Base-by-base conservation (phyloP, 2,797 vertebrate species). In the Schizopygopsis pylzovi region DNA sequence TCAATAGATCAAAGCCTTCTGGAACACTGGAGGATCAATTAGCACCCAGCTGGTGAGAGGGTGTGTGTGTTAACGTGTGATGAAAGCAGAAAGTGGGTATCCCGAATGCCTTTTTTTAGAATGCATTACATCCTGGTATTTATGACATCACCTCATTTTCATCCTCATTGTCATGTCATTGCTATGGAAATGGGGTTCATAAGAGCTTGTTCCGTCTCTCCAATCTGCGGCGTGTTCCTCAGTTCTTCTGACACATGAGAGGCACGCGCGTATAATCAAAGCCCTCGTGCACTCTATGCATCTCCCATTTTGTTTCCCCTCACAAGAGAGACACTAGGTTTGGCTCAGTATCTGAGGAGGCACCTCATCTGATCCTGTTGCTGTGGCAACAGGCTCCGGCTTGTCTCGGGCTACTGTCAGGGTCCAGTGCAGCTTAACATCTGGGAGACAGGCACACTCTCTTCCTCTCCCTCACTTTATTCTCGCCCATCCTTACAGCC, bases 341-440 rank as follows among this genome's bases (percentile, higher is more conserved):
- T 87, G 71, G 85, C 87, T 88, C 70, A n/a, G 76, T 87, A 85
- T 89, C 85, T 47, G 68, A 85, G 86, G 86, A 86, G 82, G 77
- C 72, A 77, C 89, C 88, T 88, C 73, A 81, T 86, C 83, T 90
- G 87, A 89, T 90, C 86, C 83, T 67, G 89, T 91, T 91, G 87
- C 91, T 88, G 87, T 91, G 86, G 89, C 85, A 89, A 91, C 88
- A 73, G 85, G 88, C 77, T 86, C 87, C n/a, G 84, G 82, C 87
- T 89, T 87, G 83, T 90, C 90, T 88, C 39, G 61, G 81, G 86
- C 76, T 89, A 87, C 88, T 88, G 73, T 87, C 86, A 85, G 85
- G 81, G 86, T 89, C 88, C 68, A 82, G 72, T 72, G 78, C 80
- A 82, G 85, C 88, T 87, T 87, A 82, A 88, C 65, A 80, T 87